Base-by-base conservation (phyloP, 1,140 invertebrate genomes). In the Orussus abietinus region DNA sequence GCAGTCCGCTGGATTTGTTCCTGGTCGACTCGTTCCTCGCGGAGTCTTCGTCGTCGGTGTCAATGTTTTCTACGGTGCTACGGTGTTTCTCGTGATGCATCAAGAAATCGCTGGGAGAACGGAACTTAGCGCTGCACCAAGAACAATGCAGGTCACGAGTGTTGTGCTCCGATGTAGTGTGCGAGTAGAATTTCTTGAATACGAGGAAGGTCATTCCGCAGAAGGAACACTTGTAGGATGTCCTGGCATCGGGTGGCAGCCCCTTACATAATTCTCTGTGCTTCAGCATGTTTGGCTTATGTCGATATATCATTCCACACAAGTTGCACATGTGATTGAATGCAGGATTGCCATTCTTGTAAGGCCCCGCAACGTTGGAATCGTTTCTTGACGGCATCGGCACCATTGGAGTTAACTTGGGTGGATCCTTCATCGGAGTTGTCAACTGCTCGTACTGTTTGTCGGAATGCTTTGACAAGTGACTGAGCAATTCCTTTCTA, bases 251-350 rank as follows among this genome's bases (percentile, higher is more conserved):
- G 0, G 57, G 51, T 3, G 55, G 32, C 3, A 71, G 19, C 25
- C 50, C 54, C 3, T 20, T 25, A 14, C 71, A 74, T 0, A 66
- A 28, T 2, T 61, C 51, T 1, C 44, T 44, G 31, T 74, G 71
- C 10, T 66, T 72, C 0, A 64, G 2, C 61, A 72, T 53, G 30
- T 74, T 74, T 2, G 61, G 54, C 6, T 56, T 66, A 31, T 67
- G 62, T 15, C 59, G 56, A 22, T 72, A 74, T 6, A 72, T 72
- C 69, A 74, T 74, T 1, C 69, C 71, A 20, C 71, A 74, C 0
- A 71, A 40, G 5, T 65, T 56, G 33, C 71, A 74, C 3, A 43
- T 45, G 21, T 72, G 65, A 50, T 72, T 74, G 9, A 66, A 53
- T 0, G 52, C 45, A 4, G 71, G 69, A 48, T 72, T 64, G 1